These are phyloP conservation scores for Aleiodes alternator DNA, from an alignment of 2,888 invertebrate genomes.

Conservation along the genomic window DNA sequence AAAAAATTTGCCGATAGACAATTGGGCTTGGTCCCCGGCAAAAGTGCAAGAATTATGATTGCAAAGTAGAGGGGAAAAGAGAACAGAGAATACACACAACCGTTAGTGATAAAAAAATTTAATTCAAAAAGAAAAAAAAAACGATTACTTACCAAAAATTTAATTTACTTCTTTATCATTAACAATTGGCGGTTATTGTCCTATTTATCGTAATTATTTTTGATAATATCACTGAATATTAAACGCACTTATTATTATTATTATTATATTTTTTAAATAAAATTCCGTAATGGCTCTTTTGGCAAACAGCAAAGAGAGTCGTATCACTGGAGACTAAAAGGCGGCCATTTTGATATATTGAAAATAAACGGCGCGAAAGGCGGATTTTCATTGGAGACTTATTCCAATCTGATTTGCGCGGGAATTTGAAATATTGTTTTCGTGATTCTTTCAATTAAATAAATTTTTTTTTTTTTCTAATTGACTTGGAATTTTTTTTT, in stretches of 20 bases:
- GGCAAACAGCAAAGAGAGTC: constrained; percentile 49
- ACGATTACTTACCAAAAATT: constrained; percentile 71
- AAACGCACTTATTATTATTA: constrained; percentile 5
- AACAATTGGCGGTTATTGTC: background rate
- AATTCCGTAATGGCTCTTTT: constrained; percentile 56
- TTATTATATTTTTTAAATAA: constrained; percentile 18
- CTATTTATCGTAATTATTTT: background rate
- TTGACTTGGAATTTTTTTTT: no score
- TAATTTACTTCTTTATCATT: background rate
- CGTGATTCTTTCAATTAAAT: background rate
- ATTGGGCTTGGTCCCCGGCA: constrained; percentile 50
- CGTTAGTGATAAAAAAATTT: constrained; percentile 82
- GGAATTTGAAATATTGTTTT: constrained; percentile 15
- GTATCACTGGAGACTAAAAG: constrained; percentile 80
- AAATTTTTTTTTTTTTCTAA: background rate
- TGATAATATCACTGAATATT: constrained; percentile 26
- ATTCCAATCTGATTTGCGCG: background rate
- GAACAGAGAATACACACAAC: constrained; percentile 75
- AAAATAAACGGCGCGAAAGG: constrained; percentile 55
- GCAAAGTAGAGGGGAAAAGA: constrained; percentile 65
- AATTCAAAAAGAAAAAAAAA: no score
- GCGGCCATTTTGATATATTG: constrained; percentile 86
- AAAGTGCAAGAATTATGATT: constrained; percentile 28
- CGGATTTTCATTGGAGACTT: background rate
- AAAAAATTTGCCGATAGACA: constrained; percentile 57